Evolutionary conservation across 2,113 vertebrate species (phyloP), one percentile per base, ranked within the genome.

Genomic region (Buteo buteo): DNA sequence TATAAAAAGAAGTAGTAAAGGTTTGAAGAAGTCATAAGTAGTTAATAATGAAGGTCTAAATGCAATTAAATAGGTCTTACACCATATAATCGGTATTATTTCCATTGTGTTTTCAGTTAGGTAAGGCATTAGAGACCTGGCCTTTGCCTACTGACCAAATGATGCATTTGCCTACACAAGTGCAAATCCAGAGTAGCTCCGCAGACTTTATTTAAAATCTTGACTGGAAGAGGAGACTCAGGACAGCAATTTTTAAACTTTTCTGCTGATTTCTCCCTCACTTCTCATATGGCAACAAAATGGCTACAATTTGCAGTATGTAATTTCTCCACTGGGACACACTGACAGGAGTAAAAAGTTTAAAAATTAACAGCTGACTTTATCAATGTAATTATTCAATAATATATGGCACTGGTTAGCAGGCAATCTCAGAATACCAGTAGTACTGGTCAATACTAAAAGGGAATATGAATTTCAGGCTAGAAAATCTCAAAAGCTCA

Each of bases 291-390:
- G 24, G 71, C 54, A 94, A 90, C 50, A 93, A 93, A 88, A 92
- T 26, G 70, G 58, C 69, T 82, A 84, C 80, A 87, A 79, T 82
- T 84, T 76, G n/a, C 49, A 89, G 54, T 26, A 76, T 18, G 11
- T 17, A 93, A 87, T 85, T 91, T 69, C 81, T 93, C 91, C 67
- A 54, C 36, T 52, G 74, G 66, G 81, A 91, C 32, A 67, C 36
- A 66, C 8, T 15, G 22, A 82, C 61, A 84, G 32, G 54, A 85
- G 79, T 69, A 70, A 82, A 76, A 62, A 80, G 38, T 90, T 90
- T 80, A 50, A 95, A 96, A 81, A 90, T 86, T 85, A 95, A 85
- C 80, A 94, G 57, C 40, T 57, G 62, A 77, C 71, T 95, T 94
- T 3, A 5, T 72, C 82, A 83, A 50, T 70, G 76, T 26, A 58